Conservation (phyloP, 1,140 invertebrate genomes). For the Rhyacophila brunnea region DNA sequence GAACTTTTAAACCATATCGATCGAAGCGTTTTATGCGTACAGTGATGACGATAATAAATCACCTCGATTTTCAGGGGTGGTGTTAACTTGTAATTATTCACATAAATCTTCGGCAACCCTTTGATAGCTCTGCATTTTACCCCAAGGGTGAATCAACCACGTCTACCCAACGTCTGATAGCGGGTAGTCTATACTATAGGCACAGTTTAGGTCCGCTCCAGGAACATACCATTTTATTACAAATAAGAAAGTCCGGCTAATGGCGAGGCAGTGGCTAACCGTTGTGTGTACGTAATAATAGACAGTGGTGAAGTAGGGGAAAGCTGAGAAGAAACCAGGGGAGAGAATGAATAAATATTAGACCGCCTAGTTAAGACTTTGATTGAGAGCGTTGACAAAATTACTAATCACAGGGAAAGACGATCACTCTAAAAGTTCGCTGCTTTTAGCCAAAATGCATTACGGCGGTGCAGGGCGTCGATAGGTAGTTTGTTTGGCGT, state of each 20-base stretch:
- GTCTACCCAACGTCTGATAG: constrained; percentile 8
- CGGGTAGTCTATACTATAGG: not conserved
- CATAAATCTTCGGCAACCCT: constrained; percentile 34
- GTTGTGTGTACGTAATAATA: too few species aligned
- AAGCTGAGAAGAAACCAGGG: not conserved
- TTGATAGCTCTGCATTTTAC: constrained; percentile 8
- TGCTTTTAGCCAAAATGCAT: not conserved
- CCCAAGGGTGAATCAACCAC: not conserved
- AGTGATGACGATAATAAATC: constrained; percentile 26
- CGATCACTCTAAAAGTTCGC: constrained; percentile 13
- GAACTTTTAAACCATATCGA: constrained; percentile 16
- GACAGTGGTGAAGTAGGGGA: not conserved
- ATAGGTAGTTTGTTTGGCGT: too few species aligned
- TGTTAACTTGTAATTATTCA: constrained; percentile 35
- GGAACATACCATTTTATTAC: constrained; percentile 21
- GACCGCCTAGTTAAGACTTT: constrained; percentile 6
- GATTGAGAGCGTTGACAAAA: constrained; percentile 15
- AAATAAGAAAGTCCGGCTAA: constrained; percentile 23
- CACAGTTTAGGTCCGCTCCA: not conserved
- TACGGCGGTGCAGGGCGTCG: not conserved
- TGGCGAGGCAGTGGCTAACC: constrained; percentile 1
- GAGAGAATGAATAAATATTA: constrained; percentile 1
- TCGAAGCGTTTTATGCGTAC: constrained; percentile 5
- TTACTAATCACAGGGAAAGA: constrained; percentile 6
- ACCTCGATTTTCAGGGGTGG: constrained; percentile 17